phyloP scores from a whole-genome alignment of 1,140 invertebrate species.

The Euglossa dilemma region DNA sequence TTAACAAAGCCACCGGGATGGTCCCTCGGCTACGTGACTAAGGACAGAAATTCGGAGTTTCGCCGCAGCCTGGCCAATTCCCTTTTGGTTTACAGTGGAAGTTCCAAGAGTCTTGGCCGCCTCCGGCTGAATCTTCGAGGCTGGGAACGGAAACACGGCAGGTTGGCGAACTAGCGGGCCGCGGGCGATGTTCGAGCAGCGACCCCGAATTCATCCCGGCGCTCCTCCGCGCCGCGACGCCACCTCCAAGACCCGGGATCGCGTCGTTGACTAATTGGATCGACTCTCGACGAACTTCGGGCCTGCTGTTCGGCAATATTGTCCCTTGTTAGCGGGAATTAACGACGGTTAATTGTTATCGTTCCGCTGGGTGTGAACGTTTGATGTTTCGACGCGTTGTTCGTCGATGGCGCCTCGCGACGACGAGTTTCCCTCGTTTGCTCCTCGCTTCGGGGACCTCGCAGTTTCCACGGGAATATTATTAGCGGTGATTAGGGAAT shows the following conservation, averaged over 20 bases:
- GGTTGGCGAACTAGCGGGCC: slow-evolving; percentile 11
- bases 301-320: neutral
- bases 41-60: slow-evolving; percentile 52
- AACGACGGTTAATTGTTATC: slow-evolving; percentile 7
- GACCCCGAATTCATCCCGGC: slow-evolving; percentile 52
- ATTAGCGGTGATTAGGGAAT: too few species aligned
- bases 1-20: slow-evolving; percentile 50
- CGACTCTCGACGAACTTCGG: neutral
- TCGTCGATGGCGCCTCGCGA: neutral
- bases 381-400: neutral
- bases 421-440: neutral
- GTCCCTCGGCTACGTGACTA: slow-evolving; percentile 46
- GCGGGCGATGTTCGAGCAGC: slow-evolving; percentile 37
- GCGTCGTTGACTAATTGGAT: slow-evolving; percentile 20
- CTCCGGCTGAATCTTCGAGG: slow-evolving; percentile 29
- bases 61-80: neutral
- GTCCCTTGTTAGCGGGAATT: slow-evolving; percentile 21
- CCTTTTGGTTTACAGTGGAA: slow-evolving; percentile 20
- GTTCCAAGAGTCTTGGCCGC: slow-evolving; percentile 53
- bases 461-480: neutral
- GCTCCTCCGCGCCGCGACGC: slow-evolving; percentile 22
- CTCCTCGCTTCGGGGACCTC: neutral
- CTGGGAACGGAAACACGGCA: slow-evolving; percentile 4
- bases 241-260: slow-evolving; percentile 15
- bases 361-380: neutral